Percentiles rank a stretch among this genome's conserved stretches.
These are phyloP conservation scores for Hofmannophila pseudospretella DNA, from an alignment of 2,888 invertebrate genomes.

Conservation along the genomic window DNA sequence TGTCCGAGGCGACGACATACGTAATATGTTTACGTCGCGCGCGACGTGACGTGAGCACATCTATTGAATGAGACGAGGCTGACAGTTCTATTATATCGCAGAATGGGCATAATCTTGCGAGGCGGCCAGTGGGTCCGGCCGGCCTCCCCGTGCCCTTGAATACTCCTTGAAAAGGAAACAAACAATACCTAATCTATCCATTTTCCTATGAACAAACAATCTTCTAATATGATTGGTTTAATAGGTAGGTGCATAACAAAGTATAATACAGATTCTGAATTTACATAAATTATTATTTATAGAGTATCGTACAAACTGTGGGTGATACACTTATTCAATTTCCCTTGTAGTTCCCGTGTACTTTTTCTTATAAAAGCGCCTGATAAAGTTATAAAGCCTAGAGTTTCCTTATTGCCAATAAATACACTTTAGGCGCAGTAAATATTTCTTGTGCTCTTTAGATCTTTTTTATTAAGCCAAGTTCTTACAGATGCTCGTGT, in stretches of 20 bases:
- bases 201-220: not conserved
- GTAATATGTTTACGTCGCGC: constrained; percentile 9
- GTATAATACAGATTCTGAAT: not conserved
- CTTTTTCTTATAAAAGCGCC: constrained; percentile 8
- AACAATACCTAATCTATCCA: not conserved
- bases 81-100: constrained; percentile 13
- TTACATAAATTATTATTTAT: not conserved
- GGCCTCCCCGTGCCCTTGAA: constrained; percentile 1
- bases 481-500: no score
- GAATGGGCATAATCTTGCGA: constrained; percentile 9
- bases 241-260: no score
- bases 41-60: constrained; percentile 1
- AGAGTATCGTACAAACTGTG: not conserved
- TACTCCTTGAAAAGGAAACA: not conserved
- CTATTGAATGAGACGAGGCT: constrained; percentile 9
- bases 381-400: constrained; percentile 10
- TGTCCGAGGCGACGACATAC: constrained; percentile 2
- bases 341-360: not conserved
- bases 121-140: constrained; percentile 4
- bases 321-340: not conserved
- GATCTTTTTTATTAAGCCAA: not conserved
- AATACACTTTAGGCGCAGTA: constrained; percentile 10
- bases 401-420: constrained; percentile 12
- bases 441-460: not conserved
- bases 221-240: no score